Percentiles rank a stretch among this genome's conserved stretches.
Evolutionary conservation across 2,113 vertebrate species (phyloP).

Genomic region (Sialia sialis): DNA sequence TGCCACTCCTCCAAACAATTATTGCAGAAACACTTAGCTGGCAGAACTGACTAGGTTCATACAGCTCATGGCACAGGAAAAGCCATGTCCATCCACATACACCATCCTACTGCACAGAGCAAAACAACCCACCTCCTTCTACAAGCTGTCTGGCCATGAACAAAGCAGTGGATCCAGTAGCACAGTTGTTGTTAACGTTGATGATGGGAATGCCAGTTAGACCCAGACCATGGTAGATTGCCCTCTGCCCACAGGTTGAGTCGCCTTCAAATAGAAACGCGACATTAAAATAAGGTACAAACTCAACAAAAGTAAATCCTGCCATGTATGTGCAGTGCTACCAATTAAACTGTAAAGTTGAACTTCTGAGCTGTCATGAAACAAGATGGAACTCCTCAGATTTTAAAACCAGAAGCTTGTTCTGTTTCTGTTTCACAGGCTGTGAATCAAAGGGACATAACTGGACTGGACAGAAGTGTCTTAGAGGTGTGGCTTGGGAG

Average conservation of each 20-base stretch:
- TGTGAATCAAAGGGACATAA: background rate
- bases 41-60: background rate
- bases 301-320: background rate
- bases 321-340: background rate
- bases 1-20: background rate
- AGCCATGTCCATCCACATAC: background rate
- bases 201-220: slow-evolving; percentile 93
- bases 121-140: slow-evolving; percentile 82
- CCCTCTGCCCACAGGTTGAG: slow-evolving; percentile 89
- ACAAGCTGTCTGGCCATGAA: slow-evolving; percentile 88
- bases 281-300: background rate
- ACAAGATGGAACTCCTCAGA: background rate
- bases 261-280: slow-evolving; percentile 75
- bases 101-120: background rate
- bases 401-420: background rate
- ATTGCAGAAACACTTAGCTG: background rate
- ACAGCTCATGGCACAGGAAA: background rate
- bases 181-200: slow-evolving; percentile 97
- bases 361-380: background rate
- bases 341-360: background rate
- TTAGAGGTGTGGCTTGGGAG: background rate
- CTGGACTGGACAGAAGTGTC: background rate
- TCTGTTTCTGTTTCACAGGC: background rate
- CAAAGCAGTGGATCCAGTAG: slow-evolving; percentile 92
- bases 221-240: slow-evolving; percentile 92